phyloP scores from a whole-genome alignment of 2,113 vertebrate genomes.

The Sardina pilchardus region DNA sequence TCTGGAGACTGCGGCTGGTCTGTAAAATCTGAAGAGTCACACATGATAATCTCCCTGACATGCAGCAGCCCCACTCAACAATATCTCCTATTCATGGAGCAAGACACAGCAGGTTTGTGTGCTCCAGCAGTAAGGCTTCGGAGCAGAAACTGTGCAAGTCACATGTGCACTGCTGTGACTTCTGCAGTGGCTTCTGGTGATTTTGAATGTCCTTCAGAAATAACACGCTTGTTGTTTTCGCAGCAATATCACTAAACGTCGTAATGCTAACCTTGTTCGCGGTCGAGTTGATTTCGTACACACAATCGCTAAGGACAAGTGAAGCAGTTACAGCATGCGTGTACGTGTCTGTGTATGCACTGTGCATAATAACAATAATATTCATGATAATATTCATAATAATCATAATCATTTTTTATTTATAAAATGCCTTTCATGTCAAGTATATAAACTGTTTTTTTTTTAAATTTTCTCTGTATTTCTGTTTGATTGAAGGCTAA shows the following conservation, averaged over 20 bases:
- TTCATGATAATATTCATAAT: too few species aligned
- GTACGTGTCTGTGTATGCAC: not conserved
- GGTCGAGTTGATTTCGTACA: not conserved
- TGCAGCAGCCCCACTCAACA: constrained; percentile 29
- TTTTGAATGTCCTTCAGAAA: not conserved
- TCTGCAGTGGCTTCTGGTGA: not conserved
- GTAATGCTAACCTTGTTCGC: not conserved
- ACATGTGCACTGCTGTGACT: not conserved
- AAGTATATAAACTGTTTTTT: not conserved
- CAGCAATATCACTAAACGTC: not conserved
- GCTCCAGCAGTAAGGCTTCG: not conserved
- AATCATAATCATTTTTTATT: too few species aligned
- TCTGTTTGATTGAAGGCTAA: not conserved
- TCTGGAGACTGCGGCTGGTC: not conserved
- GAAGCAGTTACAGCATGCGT: not conserved
- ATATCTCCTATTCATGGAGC: constrained; percentile 22
- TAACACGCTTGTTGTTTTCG: not conserved
- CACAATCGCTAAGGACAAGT: not conserved
- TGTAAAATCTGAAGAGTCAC: constrained; percentile 9
- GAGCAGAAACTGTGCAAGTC: not conserved
- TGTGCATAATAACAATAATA: not conserved
- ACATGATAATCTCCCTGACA: constrained; percentile 32
- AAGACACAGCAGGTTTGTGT: constrained; percentile 3
- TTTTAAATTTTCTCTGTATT: not conserved
- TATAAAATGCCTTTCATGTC: too few species aligned